Base-by-base conservation (phyloP, 2,888 invertebrate genomes). In the Galerucella pusilla region DNA sequence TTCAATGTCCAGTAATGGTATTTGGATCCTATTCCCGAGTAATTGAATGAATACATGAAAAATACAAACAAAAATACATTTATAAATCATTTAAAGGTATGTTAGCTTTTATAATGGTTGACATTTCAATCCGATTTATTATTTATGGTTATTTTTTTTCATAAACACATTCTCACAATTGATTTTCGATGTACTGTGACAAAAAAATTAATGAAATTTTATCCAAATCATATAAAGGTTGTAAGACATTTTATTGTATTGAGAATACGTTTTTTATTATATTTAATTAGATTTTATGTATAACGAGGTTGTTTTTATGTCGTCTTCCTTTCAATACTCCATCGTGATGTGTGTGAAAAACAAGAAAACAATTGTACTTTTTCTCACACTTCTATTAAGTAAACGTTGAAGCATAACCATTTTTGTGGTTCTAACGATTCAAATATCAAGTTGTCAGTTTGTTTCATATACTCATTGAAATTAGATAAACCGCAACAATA, bases 371-470 rank as follows among this genome's bases (percentile, higher is more conserved):
- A 20, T 67, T 14, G 20, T 20, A 66, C 69, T 75, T 75, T 75
- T 75, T 75, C 73, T 75, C 70, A 75, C 69, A 75, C 75, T 67
- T 65, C 63, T 11, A 61, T 75, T 60, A 52, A 57, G 54, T 61
- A 54, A 63, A 73, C 28, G 67, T 73, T 61, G 67, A 70, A 70
- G 73, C 75, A 70, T 73, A 67, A 75, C 70, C 69, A 66, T 68
- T 66, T 66, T 61, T 75, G 75, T 69, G 75, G 75, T 75, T 67
- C 66, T 60, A 61, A 65, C 67, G 46, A 75, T 70, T 67, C 73
- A 57, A 70, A 69, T 73, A 70, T 69, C 68, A 75, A 9, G 54
- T 65, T 69, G 64, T 64, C 25, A 59, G 54, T 68, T 71, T 64
- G 60, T 59, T 75, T 16, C 54, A 66, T 49, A 75, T 54, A 65